Conservation (phyloP, 2,113 vertebrate genomes). For the Phrynocephalus versicolor region DNA sequence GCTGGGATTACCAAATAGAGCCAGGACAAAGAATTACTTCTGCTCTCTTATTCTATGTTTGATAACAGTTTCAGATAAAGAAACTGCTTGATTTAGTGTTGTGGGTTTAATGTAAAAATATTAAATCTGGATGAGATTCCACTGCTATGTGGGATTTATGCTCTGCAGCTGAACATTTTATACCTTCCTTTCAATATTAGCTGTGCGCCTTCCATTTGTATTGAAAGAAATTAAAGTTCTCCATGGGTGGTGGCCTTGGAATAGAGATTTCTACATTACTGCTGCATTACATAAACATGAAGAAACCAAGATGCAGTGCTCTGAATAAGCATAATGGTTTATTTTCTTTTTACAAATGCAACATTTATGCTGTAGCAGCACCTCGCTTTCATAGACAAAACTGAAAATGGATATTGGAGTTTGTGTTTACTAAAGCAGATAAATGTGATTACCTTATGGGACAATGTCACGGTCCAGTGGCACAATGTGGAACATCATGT, state of each 20-base stretch:
- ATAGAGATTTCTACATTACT: constrained; percentile 33
- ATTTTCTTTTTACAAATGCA: constrained; percentile 30
- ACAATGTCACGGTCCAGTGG: constrained; percentile 23
- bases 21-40: too few relatives aligned
- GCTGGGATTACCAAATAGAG: background rate
- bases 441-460: constrained; percentile 19
- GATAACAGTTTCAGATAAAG: background rate
- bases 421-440: constrained; percentile 28
- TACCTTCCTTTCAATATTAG: constrained; percentile 22
- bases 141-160: background rate
- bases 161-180: constrained; percentile 5
- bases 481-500: constrained; percentile 30
- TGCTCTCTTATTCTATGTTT: background rate
- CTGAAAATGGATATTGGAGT: constrained; percentile 25
- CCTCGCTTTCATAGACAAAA: constrained; percentile 13
- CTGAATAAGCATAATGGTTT: constrained; percentile 14
- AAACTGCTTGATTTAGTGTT: too few relatives aligned
- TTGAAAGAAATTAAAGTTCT: constrained; percentile 28
- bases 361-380: background rate
- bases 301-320: background rate
- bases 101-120: background rate
- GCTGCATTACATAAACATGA: constrained; percentile 18
- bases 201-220: background rate
- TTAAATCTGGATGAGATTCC: background rate
- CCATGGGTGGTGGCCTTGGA: constrained; percentile 21